phyloP scores from a whole-genome alignment of 2,113 vertebrate species.

The Ciconia stormi region DNA sequence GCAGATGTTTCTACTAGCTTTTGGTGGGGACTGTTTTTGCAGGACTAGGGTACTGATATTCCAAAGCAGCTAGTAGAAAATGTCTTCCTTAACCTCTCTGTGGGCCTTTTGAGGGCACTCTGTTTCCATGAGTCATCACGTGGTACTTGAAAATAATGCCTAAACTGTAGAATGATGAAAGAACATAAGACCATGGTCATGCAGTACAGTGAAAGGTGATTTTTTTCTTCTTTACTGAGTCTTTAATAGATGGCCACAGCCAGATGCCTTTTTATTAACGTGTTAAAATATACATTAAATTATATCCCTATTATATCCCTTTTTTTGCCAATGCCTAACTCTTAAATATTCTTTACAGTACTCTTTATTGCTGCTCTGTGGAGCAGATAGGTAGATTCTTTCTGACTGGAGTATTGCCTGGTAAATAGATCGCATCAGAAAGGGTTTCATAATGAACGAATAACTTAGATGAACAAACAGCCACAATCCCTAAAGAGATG shows the following conservation, averaged over 20 bases:
- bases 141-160: not conserved
- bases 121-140: not conserved
- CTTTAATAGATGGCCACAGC: not conserved
- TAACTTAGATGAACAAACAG: not conserved
- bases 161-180: not conserved
- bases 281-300: not conserved
- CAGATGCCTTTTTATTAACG: not conserved
- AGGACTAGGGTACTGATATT: not conserved
- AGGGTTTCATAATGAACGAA: not conserved
- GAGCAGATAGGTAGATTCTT: not conserved
- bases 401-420: not conserved
- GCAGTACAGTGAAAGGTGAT: not conserved
- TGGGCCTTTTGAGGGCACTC: not conserved
- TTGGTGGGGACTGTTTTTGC: not conserved
- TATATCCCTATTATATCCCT: not conserved
- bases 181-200: rapidly evolving
- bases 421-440: not conserved
- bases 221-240: not conserved
- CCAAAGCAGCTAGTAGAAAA: not conserved
- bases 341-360: not conserved
- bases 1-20: not conserved
- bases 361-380: not conserved
- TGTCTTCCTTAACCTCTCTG: rapidly evolving
- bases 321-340: not conserved
- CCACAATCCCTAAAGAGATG: not conserved